These are phyloP conservation scores for Parauchenoglanis punctatus DNA, from an alignment of 2,797 vertebrate species.

Conservation along the genomic window DNA sequence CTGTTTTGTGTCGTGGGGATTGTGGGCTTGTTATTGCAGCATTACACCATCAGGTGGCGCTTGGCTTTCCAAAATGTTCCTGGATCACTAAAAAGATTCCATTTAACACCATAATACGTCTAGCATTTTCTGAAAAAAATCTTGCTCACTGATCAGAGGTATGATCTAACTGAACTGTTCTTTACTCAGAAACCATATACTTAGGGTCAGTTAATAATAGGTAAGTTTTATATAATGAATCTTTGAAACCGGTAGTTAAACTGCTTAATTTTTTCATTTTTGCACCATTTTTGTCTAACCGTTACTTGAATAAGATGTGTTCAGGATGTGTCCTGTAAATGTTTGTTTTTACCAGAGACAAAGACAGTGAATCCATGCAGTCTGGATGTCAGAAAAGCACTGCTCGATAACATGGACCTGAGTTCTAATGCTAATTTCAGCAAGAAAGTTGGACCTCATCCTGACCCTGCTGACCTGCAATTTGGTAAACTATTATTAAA, in stretches of 20 bases:
- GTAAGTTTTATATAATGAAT: neutral
- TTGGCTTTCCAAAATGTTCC: no score
- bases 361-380: conserved; percentile 54
- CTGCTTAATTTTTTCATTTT: neutral
- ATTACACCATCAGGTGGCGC: conserved; percentile 19
- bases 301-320: neutral
- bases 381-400: conserved; percentile 62
- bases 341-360: conserved; percentile 55
- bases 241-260: neutral
- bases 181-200: neutral
- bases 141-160: neutral
- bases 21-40: neutral
- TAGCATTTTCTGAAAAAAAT: neutral
- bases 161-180: neutral
- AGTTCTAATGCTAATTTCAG: conserved; percentile 65
- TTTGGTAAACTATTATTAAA: conserved; percentile 70
- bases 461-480: conserved; percentile 67
- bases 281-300: no score
- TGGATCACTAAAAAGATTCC: neutral
- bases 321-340: neutral
- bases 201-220: neutral
- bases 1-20: neutral
- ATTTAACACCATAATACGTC: neutral
- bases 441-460: conserved; percentile 69
- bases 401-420: conserved; percentile 70